Conservation (phyloP, 2,888 invertebrate species). For the Lysandra coridon region DNA sequence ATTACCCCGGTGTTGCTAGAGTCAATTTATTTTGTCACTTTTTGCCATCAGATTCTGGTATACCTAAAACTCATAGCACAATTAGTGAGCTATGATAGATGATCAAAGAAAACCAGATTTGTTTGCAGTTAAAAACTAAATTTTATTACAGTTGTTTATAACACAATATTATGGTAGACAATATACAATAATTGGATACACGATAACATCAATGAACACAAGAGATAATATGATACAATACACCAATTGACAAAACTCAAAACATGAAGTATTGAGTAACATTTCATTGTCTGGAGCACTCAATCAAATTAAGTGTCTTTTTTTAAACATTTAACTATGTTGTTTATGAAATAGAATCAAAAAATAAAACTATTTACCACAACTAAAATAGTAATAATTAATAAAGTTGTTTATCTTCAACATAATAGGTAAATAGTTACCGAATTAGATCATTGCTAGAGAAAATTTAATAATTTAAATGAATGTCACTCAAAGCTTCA, state of each 20-base stretch:
- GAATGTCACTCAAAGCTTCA: slow-evolving; percentile 11
- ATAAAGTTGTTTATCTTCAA: not conserved
- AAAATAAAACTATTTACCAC: not conserved
- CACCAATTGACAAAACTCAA: not conserved
- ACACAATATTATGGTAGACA: slow-evolving; percentile 69
- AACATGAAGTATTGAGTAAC: slow-evolving; percentile 23
- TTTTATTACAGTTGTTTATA: slow-evolving; percentile 74
- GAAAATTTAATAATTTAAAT: not conserved
- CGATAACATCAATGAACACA: slow-evolving; percentile 46
- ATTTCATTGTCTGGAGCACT: not conserved
- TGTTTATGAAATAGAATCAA: not conserved
- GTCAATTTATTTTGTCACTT: too few species aligned
- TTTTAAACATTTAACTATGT: not conserved
- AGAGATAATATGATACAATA: not conserved
- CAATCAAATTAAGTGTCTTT: not conserved
- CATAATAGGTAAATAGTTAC: not conserved
- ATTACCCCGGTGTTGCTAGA: too few species aligned
- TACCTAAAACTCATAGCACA: too few species aligned
- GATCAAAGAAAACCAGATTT: slow-evolving; percentile 41
- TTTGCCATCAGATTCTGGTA: too few species aligned
- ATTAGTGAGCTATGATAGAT: too few species aligned
- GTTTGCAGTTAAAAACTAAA: slow-evolving; percentile 62
- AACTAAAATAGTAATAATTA: not conserved
- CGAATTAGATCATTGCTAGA: not conserved
- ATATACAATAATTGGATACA: slow-evolving; percentile 72